A percentile compares a stretch with the other conserved stretches of the same genome.
Evolutionary conservation across 1,140 invertebrate genomes (phyloP).

Genomic region (Pomacea maculata): DNA sequence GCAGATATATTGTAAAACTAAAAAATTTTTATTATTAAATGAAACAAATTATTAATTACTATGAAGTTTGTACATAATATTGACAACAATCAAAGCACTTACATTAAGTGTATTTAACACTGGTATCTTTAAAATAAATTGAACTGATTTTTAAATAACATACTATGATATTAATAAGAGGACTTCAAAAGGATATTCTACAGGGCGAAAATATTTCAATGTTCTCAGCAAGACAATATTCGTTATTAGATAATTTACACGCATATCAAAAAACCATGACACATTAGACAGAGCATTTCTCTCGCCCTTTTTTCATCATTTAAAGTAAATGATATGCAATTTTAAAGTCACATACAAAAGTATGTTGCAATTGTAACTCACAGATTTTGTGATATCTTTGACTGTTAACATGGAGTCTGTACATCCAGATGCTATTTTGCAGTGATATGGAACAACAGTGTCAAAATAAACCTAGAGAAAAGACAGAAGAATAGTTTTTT

Average conservation of each 20-base stretch:
- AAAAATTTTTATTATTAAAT: neutral
- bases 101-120: no score
- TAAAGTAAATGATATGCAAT: no score
- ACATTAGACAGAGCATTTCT: no score
- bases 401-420: slow-evolving; percentile 6
- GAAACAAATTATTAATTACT: neutral
- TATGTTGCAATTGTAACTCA: neutral
- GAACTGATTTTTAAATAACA: no score
- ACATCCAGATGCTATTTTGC: neutral
- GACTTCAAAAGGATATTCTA: no score
- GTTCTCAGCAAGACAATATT: no score
- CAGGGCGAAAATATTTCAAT: neutral
- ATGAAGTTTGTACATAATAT: neutral
- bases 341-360: neutral
- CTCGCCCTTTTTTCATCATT: no score
- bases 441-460: slow-evolving; percentile 14
- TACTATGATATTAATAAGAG: no score
- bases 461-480: slow-evolving; percentile 5
- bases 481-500: neutral
- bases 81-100: no score
- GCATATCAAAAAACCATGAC: neutral
- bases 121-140: no score
- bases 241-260: neutral
- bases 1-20: neutral
- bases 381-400: slow-evolving; percentile 2